phyloP scores from a whole-genome alignment of 1,140 invertebrate species.

The Drosophila seguyi region DNA sequence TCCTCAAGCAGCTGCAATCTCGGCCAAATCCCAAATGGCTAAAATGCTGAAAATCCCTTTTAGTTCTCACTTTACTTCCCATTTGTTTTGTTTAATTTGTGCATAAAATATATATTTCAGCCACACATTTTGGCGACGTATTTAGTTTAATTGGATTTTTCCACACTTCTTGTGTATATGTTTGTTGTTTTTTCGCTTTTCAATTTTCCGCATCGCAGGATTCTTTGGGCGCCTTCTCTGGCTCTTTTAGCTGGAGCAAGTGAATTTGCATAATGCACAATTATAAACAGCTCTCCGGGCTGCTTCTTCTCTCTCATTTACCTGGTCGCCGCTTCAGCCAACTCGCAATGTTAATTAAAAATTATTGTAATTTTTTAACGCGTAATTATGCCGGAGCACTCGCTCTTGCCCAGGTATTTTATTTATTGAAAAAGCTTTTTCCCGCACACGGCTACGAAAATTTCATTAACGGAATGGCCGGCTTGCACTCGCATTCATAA shows the following conservation, averaged over 20 bases:
- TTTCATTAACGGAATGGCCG: conserved; percentile 53
- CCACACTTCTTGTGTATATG: conserved; percentile 12
- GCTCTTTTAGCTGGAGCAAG: background rate
- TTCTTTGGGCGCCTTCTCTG: conserved; percentile 2
- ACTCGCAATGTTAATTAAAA: conserved; percentile 75
- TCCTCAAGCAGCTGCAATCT: conserved; percentile 55
- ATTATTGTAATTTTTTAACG: conserved; percentile 77
- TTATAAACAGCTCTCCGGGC: conserved; percentile 57
- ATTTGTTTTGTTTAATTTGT: conserved; percentile 28
- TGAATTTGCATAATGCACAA: conserved; percentile 75
- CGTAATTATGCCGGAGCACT: conserved; percentile 70
- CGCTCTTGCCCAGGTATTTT: conserved; percentile 32
- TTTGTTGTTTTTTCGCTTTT: conserved; percentile 1
- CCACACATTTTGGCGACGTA: conserved; percentile 20
- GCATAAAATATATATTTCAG: conserved; percentile 50
- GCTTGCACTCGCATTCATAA: conserved; percentile 22
- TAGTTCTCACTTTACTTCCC: background rate
- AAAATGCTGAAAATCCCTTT: conserved; percentile 19
- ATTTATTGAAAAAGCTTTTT: conserved; percentile 64
- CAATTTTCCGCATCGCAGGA: conserved; percentile 14
- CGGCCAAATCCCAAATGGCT: conserved; percentile 36
- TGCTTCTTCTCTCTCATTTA: conserved; percentile 34
- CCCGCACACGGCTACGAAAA: conserved; percentile 41
- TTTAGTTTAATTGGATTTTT: conserved; percentile 71
- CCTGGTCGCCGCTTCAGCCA: conserved; percentile 34